Percentiles rank a stretch among this genome's conserved stretches.
phyloP scores from a whole-genome alignment of 2,888 invertebrate genomes.

The Heteromurus nitidus region DNA sequence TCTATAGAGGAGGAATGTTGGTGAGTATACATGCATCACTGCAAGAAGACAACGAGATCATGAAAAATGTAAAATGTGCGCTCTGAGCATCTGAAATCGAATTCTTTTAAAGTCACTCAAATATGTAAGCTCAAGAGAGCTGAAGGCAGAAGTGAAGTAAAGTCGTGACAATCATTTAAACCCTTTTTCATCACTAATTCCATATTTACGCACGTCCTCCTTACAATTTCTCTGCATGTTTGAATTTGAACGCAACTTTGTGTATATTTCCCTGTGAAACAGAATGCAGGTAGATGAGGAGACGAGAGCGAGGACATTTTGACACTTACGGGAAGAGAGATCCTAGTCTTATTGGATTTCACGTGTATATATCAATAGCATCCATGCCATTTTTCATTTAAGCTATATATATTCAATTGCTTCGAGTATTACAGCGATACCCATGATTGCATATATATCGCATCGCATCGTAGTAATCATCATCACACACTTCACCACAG shows the following conservation, averaged over 20 bases:
- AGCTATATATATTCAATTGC: too few relatives aligned
- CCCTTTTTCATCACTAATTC: conserved; percentile 34
- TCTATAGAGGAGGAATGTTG: background rate
- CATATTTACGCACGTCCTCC: conserved; percentile 33
- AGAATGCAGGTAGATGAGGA: conserved; percentile 1
- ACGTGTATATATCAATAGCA: too few relatives aligned
- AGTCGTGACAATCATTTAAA: conserved; percentile 57
- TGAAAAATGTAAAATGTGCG: conserved; percentile 36
- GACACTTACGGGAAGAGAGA: conserved; percentile 36
- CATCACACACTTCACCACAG: too few relatives aligned
- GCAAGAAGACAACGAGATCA: conserved; percentile 36
- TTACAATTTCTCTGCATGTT: conserved; percentile 5
- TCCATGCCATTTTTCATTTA: too few relatives aligned
- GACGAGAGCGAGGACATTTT: conserved; percentile 39
- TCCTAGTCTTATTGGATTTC: conserved; percentile 40
- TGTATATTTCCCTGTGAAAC: too few relatives aligned
- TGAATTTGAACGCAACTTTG: too few relatives aligned
- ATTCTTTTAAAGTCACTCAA: conserved; percentile 35
- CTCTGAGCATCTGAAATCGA: conserved; percentile 22
- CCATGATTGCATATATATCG: too few relatives aligned
- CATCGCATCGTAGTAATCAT: too few relatives aligned
- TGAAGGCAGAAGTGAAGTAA: conserved; percentile 18
- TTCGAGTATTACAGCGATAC: too few relatives aligned
- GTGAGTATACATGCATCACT: conserved; percentile 17
- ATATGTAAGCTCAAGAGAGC: conserved; percentile 7